A percentile compares a stretch with the other conserved stretches of the same genome.
phyloP scores from a whole-genome alignment of 2,113 vertebrate species.

The Eretmochelys imbricata region DNA sequence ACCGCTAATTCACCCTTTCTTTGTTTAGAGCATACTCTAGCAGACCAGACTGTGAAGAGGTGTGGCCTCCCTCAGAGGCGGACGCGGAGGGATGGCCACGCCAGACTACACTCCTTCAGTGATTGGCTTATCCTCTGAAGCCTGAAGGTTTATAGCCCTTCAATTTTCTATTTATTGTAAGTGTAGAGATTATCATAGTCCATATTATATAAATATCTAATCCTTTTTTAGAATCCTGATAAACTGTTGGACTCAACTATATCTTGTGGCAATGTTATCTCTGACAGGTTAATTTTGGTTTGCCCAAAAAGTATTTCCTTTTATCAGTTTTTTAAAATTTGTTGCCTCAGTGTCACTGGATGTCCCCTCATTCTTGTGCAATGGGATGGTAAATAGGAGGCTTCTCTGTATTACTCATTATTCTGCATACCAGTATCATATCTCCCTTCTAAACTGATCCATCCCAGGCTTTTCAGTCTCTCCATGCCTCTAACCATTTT shows the following conservation, averaged over 20 bases:
- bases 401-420: slow-evolving; percentile 39
- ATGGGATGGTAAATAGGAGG: slow-evolving; percentile 35
- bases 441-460: slow-evolving; percentile 1
- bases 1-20: too few relatives aligned
- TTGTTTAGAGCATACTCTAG: too few relatives aligned
- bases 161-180: neutral
- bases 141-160: neutral
- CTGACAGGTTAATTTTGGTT: slow-evolving; percentile 13
- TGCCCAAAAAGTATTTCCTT: slow-evolving; percentile 25
- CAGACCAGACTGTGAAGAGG: too few relatives aligned
- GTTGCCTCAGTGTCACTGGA: slow-evolving; percentile 36
- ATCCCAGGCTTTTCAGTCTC: neutral
- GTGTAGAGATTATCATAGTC: neutral
- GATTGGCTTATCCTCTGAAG: neutral
- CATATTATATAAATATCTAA: neutral
- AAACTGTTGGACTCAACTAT: neutral
- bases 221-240: neutral
- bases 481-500: neutral
- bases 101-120: neutral
- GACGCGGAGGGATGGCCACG: too few relatives aligned
- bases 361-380: slow-evolving; percentile 14
- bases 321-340: neutral
- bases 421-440: slow-evolving; percentile 4
- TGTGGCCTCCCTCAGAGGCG: too few relatives aligned
- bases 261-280: neutral